Evolutionary conservation across 2,888 invertebrate genomes (phyloP).

Genomic region (Blastobasis adustella): DNA sequence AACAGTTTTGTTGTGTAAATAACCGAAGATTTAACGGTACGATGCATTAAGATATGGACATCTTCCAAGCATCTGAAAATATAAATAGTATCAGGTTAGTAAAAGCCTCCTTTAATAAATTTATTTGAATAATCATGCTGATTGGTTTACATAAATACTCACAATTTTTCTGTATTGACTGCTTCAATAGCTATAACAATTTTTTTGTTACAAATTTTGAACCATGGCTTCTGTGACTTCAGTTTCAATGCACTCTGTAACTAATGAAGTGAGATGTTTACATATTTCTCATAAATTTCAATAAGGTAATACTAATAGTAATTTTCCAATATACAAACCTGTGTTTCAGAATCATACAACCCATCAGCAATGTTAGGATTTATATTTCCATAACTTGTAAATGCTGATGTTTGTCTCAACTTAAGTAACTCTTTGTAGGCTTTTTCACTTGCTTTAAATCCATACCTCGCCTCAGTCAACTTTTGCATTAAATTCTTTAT

Average conservation of each 20-base stretch:
- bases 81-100: no score
- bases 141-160: constrained; percentile 23
- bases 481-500: constrained; percentile 41
- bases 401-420: constrained; percentile 39
- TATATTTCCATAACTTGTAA: constrained; percentile 31
- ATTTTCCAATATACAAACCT: constrained; percentile 24
- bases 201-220: constrained; percentile 49
- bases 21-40: constrained; percentile 23
- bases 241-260: constrained; percentile 29
- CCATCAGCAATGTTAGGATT: constrained; percentile 32
- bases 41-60: constrained; percentile 37
- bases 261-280: constrained; percentile 27
- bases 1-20: constrained; percentile 48
- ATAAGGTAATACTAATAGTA: background rate
- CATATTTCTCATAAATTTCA: no score
- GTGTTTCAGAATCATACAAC: constrained; percentile 22
- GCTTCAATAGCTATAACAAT: constrained; percentile 35
- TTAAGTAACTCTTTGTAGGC: constrained; percentile 32
- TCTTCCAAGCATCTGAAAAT: constrained; percentile 24
- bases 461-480: constrained; percentile 44
- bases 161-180: constrained; percentile 37
- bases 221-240: constrained; percentile 29
- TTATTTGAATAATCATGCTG: no score
- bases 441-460: constrained; percentile 38
- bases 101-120: no score